Evolutionary conservation across 2,888 invertebrate genomes (phyloP).

Genomic region (Hirtodrosophila histrioides): DNA sequence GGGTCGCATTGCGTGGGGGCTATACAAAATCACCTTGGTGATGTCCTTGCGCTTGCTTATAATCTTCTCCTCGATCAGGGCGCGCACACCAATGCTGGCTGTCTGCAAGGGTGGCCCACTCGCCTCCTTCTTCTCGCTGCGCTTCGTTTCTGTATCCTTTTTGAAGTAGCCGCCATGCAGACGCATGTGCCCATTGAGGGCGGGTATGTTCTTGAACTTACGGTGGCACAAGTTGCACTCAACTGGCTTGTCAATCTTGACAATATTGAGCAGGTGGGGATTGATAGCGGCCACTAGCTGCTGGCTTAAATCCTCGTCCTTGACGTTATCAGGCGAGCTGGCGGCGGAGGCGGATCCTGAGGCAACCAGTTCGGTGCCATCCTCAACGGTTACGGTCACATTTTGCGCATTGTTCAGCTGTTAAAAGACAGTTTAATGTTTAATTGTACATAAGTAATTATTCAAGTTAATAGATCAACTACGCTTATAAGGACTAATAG

Average conservation of each 20-base stretch:
- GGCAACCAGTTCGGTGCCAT: conserved; percentile 70
- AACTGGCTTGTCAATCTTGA: conserved; percentile 91
- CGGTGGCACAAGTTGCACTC: conserved; percentile 98
- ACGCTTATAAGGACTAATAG: too few species aligned
- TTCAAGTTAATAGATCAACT: too few species aligned
- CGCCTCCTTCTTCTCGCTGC: conserved; percentile 93
- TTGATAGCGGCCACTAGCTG: conserved; percentile 79
- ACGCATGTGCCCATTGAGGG: conserved; percentile 98
- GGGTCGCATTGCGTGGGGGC: neutral
- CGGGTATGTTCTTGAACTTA: conserved; percentile 98
- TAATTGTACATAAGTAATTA: too few species aligned
- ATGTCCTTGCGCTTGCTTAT: conserved; percentile 90
- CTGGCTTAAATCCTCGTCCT: conserved; percentile 72
- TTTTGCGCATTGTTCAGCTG: conserved; percentile 79
- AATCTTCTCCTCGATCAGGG: conserved; percentile 96
- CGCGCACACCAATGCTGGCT: conserved; percentile 95
- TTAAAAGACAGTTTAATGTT: neutral
- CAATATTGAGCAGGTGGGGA: conserved; percentile 83
- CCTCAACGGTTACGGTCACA: conserved; percentile 81
- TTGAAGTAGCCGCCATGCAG: conserved; percentile 98
- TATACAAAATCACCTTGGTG: conserved; percentile 75
- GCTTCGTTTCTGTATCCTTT: conserved; percentile 95
- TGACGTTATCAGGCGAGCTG: conserved; percentile 63
- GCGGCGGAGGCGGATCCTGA: conserved; percentile 54
- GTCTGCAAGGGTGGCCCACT: conserved; percentile 94